These are phyloP conservation scores for Cairina moschata DNA, from an alignment of 2,113 vertebrate genomes.

Conservation along the genomic window DNA sequence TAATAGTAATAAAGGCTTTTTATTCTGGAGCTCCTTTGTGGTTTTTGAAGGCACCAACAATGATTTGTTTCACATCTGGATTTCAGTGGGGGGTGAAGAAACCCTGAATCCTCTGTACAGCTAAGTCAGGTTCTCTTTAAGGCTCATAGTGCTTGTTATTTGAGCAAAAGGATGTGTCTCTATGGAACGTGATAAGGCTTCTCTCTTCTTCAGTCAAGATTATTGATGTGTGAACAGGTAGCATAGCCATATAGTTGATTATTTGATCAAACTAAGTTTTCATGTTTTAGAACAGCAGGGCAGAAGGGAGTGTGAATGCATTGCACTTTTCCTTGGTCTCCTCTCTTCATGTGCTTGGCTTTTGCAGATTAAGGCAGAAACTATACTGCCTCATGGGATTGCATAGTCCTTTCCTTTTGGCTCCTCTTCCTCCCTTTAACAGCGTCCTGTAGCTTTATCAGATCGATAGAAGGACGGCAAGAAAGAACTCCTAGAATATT, in stretches of 20 bases:
- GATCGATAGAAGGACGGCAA: background rate
- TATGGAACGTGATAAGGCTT: background rate
- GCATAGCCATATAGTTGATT: background rate
- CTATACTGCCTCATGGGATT: background rate
- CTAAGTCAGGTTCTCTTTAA: background rate
- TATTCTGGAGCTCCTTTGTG: background rate
- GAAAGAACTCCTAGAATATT: background rate
- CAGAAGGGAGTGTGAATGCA: fast-evolving
- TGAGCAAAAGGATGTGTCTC: background rate
- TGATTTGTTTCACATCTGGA: background rate
- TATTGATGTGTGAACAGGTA: background rate
- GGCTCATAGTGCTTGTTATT: background rate
- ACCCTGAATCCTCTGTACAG: background rate
- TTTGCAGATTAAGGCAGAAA: background rate
- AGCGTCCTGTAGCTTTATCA: background rate
- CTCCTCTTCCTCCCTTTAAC: background rate
- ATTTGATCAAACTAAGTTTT: background rate
- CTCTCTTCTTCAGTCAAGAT: background rate
- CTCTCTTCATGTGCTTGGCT: background rate
- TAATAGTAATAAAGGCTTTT: background rate
- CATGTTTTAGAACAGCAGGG: background rate
- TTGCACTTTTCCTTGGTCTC: background rate
- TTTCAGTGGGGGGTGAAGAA: background rate
- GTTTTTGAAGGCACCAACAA: background rate
- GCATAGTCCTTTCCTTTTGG: background rate